Evolutionary conservation across 2,888 invertebrate genomes (phyloP), one percentile per base, ranked within the genome.

Genomic region (Latheticus oryzae): DNA sequence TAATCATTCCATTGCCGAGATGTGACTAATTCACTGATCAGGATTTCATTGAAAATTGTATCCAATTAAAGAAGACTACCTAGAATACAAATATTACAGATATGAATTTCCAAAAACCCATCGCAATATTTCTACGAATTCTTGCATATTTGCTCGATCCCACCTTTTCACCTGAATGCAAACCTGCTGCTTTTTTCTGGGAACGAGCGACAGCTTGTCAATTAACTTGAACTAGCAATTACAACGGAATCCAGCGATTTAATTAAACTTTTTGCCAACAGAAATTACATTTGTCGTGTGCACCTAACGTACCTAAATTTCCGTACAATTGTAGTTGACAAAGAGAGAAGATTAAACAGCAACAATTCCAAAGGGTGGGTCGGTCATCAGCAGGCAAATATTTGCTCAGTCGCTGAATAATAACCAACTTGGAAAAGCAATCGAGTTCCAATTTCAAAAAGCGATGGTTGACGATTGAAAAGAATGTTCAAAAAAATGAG

Each of bases 371-470:
- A 24, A 23, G 23, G 21, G 12, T 23, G 24, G 24, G 24, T 40
- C 23, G 23, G 26, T 40, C 26, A 13, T 5, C 24, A 4, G 8
- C 23, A 16, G 28, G 15, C 42, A 28, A 26, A 42, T 42, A 28
- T 42, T 42, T 42, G 42, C 26, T 12, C 40, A 24, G 9, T 26
- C 42, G 9, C 16, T 28, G 42, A 42, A 42, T 42, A 42, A 42
- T 42, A 42, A 42, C 28, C 28, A 17, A 7, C 42, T 11, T 42
- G 13, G 16, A 42, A 42, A 42, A 42, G 9, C 15, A 16, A 35
- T 17, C 17, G 35, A 35, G 19, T 35, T 35, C n/a, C 35, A 35
- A 35, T 35, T 35, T 17, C 16, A 35, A 35, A 35, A 7, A 8
- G 11, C 15, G 35, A 17, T 17, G 35, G 33, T 15, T 33, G 12